phyloP scores from a whole-genome alignment of 2,113 vertebrate genomes.

The Gallinago media region DNA sequence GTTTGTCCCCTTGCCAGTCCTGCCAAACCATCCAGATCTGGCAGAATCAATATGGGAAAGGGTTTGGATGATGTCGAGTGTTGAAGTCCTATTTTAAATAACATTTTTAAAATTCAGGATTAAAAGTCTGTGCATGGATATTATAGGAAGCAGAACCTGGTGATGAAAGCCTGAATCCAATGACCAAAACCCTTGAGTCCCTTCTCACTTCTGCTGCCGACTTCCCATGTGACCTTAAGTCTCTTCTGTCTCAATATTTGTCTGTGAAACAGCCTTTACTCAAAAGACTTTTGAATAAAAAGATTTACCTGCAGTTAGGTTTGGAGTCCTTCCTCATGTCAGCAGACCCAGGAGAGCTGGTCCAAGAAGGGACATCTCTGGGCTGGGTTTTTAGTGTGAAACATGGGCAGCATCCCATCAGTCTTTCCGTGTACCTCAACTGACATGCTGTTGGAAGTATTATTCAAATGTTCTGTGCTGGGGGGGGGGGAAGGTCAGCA shows the following conservation, averaged over 20 bases:
- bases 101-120: background rate
- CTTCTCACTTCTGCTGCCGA: background rate
- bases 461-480: background rate
- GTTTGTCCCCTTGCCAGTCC: background rate
- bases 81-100: background rate
- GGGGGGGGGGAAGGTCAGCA: background rate
- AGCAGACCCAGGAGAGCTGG: background rate
- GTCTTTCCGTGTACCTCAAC: background rate
- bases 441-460: background rate
- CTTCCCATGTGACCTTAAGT: background rate
- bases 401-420: background rate
- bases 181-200: background rate
- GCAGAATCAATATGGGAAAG: background rate
- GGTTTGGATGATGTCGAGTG: background rate
- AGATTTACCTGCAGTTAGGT: background rate
- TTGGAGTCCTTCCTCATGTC: background rate
- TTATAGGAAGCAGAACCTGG: background rate
- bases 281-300: background rate
- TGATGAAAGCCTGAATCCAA: background rate
- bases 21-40: background rate
- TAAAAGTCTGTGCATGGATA: background rate
- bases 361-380: background rate
- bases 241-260: background rate
- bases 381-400: background rate
- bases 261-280: background rate